A percentile compares a stretch with the other conserved stretches of the same genome.
Conservation (phyloP, 1,140 invertebrate genomes). For the Conopomorpha cramerella region DNA sequence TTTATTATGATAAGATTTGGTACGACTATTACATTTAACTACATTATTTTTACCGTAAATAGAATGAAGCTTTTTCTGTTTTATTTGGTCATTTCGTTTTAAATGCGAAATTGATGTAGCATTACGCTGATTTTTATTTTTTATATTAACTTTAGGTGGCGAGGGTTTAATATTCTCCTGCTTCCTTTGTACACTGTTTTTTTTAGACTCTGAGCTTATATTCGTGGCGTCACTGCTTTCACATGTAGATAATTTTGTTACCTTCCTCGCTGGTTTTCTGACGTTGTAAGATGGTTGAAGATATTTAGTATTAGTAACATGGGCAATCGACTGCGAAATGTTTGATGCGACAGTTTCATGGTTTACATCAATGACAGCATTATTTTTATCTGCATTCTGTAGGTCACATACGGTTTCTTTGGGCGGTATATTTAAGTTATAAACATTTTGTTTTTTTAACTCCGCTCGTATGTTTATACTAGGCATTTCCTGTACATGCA, state of each 20-base stretch:
- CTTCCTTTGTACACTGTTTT: too few relatives aligned
- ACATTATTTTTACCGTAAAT: conserved; percentile 15
- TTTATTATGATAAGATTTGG: too few relatives aligned
- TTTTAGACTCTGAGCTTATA: too few relatives aligned
- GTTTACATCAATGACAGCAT: conserved; percentile 30
- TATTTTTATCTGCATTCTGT: conserved; percentile 14
- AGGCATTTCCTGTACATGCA: conserved; percentile 46
- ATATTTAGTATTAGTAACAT: too few relatives aligned
- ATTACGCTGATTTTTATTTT: too few relatives aligned
- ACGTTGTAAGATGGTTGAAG: too few relatives aligned
- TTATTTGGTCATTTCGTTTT: too few relatives aligned
- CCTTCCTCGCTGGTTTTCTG: conserved; percentile 17
- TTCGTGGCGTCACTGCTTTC: conserved; percentile 42
- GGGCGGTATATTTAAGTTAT: conserved; percentile 47
- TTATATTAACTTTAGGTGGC: too few relatives aligned
- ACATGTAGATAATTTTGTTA: conserved; percentile 30
- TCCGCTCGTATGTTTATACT: conserved; percentile 51
- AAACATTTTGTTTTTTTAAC: conserved; percentile 48
- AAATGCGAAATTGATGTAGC: too few relatives aligned
- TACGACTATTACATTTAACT: conserved; percentile 12
- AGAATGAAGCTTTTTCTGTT: too few relatives aligned
- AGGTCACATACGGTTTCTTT: conserved; percentile 9
- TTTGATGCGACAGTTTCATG: conserved; percentile 15
- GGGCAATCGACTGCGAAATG: too few relatives aligned
- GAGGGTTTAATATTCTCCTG: conserved; percentile 8